Percentiles rank a stretch among this genome's conserved stretches.
phyloP scores from a whole-genome alignment of 1,140 invertebrate genomes.

The Tetramorium parvispinum region DNA sequence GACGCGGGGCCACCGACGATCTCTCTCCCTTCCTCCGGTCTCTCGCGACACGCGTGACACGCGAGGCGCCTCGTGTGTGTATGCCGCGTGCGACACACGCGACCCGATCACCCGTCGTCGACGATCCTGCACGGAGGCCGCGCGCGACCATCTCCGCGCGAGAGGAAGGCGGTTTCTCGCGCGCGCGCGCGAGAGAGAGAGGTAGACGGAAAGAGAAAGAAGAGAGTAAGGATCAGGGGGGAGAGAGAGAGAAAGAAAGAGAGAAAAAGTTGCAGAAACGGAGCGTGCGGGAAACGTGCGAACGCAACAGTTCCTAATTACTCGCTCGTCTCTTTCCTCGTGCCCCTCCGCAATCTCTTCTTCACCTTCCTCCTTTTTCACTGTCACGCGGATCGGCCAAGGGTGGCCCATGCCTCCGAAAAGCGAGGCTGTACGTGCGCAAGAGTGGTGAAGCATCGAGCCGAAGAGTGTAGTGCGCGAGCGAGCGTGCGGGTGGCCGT shows the following conservation, averaged over 20 bases:
- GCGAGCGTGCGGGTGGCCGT: constrained; percentile 59
- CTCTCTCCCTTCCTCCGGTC: constrained; percentile 74
- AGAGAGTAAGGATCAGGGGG: neutral
- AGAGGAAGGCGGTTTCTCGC: constrained; percentile 19
- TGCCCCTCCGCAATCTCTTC: neutral
- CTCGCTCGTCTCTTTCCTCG: neutral
- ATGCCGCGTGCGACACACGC: constrained; percentile 75
- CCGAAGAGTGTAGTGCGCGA: constrained; percentile 52
- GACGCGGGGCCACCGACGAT: constrained; percentile 81
- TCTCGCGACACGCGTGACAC: constrained; percentile 74
- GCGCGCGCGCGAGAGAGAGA: constrained; percentile 10
- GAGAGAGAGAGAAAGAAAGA: neutral
- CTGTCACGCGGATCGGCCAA: constrained; percentile 17
- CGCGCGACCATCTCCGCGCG: constrained; percentile 30
- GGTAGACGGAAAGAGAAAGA: constrained; percentile 6
- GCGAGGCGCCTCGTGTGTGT: constrained; percentile 71
- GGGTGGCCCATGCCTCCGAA: neutral
- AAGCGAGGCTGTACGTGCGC: neutral
- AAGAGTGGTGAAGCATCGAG: constrained; percentile 37
- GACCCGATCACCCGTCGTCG: constrained; percentile 63
- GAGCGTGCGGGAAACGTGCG: neutral
- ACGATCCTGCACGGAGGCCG: neutral
- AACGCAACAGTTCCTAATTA: neutral
- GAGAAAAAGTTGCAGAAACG: neutral
- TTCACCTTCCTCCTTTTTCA: neutral